Evolutionary conservation across 2,888 invertebrate genomes (phyloP).

Genomic region (Drosophila anceps): DNA sequence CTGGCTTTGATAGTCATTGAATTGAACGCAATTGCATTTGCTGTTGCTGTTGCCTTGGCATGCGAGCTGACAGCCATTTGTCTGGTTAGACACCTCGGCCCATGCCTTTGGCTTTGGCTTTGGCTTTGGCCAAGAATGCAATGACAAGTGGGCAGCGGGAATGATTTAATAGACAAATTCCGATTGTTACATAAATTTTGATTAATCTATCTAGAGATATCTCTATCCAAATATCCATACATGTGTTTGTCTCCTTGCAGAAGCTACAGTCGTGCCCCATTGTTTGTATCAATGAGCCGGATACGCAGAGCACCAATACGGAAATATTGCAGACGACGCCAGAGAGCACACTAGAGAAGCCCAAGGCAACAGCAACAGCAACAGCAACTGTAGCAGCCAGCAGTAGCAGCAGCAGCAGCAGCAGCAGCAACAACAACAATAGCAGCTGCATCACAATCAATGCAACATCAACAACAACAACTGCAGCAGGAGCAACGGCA

Average conservation of each 20-base stretch:
- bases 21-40: slow-evolving; percentile 45
- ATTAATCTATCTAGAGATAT: neutral
- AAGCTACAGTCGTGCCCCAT: slow-evolving; percentile 90
- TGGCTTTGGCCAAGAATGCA: slow-evolving; percentile 32
- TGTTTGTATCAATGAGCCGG: slow-evolving; percentile 84
- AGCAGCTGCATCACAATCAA: slow-evolving; percentile 65
- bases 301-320: slow-evolving; percentile 82
- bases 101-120: slow-evolving; percentile 49
- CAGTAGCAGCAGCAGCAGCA: slow-evolving; percentile 46
- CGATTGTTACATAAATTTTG: slow-evolving; percentile 7
- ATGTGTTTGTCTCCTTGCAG: slow-evolving; percentile 85
- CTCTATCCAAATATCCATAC: neutral
- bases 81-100: slow-evolving; percentile 66
- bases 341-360: slow-evolving; percentile 81
- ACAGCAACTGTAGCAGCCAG: slow-evolving; percentile 12
- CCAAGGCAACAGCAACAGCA: slow-evolving; percentile 40
- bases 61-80: slow-evolving; percentile 68
- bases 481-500: slow-evolving; percentile 40
- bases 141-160: slow-evolving; percentile 24
- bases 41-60: slow-evolving; percentile 43
- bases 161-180: slow-evolving; percentile 3
- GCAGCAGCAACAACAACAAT: no score
- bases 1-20: slow-evolving; percentile 34
- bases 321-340: slow-evolving; percentile 81
- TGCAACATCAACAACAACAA: slow-evolving; percentile 24